Base-by-base conservation (phyloP, 1,140 invertebrate genomes). In the Micrasema longulum region DNA sequence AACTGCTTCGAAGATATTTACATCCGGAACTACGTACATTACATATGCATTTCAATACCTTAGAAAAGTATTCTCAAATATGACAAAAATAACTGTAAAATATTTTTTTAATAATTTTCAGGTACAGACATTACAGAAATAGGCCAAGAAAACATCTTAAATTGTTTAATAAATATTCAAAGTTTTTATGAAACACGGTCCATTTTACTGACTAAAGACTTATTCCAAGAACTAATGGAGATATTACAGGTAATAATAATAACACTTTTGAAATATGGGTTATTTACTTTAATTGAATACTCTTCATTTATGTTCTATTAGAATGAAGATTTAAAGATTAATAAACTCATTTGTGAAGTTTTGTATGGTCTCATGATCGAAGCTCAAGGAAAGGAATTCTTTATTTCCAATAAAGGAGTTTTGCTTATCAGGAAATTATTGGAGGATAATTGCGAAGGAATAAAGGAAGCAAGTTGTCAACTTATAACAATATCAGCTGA, bases 341-440 rank as follows among this genome's bases (percentile, higher is more conserved):
- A 82, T 73, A 82, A 81, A n/a, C 77, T 82, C 77, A 79, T 80
- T 2, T 83, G 81, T 68, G 78, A 77, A 1, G 81, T 78, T 10
- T 71, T 84, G 1, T 78, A 76, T n/a, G 80, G 81, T 0, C 75
- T 83, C 4, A 83, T 84, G 83, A 73, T 62, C 1, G 81, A 83
- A n/a, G 78, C 80, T 0, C 20, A 78, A 0, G 79, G 78, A 1
- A 79, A 76, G 18, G 78, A 81, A 4, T 48, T 82, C 23, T 83
- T 83, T 36, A 82, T 80, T 0, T 35, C 70, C 6, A 77, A 78
- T 5, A 66, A 76, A 41, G 82, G 83, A 12, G 38, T 69, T 14
- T 0, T 10, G 2, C n/a, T 41, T 23, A 22, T 64, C n/a, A 16
- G 18, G 12, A 64, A 50, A 18, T 16, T 62, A 18, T 20, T 70